phyloP scores from a whole-genome alignment of 2,113 vertebrate species.

The Xenus cinereus region DNA sequence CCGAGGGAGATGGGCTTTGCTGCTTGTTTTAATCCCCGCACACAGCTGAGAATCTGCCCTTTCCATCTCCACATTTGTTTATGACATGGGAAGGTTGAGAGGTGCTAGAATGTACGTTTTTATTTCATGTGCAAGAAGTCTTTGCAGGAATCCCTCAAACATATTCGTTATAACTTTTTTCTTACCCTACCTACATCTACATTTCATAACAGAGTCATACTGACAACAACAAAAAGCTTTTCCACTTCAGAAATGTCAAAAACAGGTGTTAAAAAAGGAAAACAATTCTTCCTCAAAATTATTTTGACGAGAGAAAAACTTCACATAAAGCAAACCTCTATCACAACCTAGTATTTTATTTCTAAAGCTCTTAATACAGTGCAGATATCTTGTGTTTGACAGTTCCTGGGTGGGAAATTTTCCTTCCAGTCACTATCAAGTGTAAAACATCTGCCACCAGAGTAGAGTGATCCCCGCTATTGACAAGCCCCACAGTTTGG shows the following conservation, averaged over 20 bases:
- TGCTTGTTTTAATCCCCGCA: neutral
- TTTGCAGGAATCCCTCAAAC: neutral
- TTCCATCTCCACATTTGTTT: constrained; percentile 14
- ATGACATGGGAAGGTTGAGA: neutral
- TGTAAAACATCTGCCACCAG: neutral
- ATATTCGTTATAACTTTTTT: neutral
- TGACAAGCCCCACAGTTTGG: neutral
- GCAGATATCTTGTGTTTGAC: constrained; percentile 13
- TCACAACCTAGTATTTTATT: constrained; percentile 31
- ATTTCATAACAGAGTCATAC: constrained; percentile 21
- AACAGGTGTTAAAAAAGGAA: constrained; percentile 20
- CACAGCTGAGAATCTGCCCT: constrained; percentile 59
- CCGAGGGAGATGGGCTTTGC: neutral
- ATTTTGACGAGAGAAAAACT: constrained; percentile 22
- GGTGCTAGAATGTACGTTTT: neutral
- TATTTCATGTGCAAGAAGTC: neutral
- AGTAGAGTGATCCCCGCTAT: neutral
- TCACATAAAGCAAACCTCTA: constrained; percentile 13
- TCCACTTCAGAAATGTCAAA: constrained; percentile 36
- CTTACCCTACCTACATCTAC: neutral
- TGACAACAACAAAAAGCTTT: constrained; percentile 45
- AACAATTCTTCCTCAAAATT: constrained; percentile 40
- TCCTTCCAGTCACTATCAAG: neutral
- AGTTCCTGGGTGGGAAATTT: constrained; percentile 21
- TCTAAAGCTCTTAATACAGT: constrained; percentile 29